Base-by-base conservation (phyloP, 1,140 invertebrate species). In the Eupeodes corollae region DNA sequence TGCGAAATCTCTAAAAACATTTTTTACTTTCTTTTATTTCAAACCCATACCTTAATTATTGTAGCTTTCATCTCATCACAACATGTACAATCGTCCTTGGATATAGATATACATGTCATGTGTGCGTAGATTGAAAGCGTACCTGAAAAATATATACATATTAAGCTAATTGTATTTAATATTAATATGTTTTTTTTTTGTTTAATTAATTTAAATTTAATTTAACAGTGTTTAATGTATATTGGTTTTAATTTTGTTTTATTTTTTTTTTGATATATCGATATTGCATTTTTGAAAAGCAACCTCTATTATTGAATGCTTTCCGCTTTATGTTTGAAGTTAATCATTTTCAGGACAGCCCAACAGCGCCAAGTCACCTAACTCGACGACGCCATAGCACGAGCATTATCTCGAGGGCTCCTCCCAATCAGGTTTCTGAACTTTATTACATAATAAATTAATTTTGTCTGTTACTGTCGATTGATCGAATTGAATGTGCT, bases 321-420 rank as follows among this genome's bases (percentile, higher is more conserved):
- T 52, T 52, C 50, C 52, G 50, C 52, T 48, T 56, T 54, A 56
- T 55, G 52, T 59, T 51, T 49, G 33, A 47, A 51, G 49, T 53
- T 54, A 50, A 48, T 54, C 58, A 58, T 55, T 70, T 70, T 47
- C 65, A 68, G 65, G 65, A 66, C 54, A 77, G 74, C 67, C 73
- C 76, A 56, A 72, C 73, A 59, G 68, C 72, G 69, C 61, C 63
- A 58, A 63, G 63, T 55, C 78, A 79, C 61, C 76, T 82, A 70
- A 82, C 81, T 55, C 76, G 78, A 67, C 77, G 82, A 64, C 77
- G 82, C 59, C 80, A 84, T 75, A 84, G 81, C 69, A 77, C 75
- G 53, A 76, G 75, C 59, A 76, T 75, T 70, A 70, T 77, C 68
- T 72, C 70, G 58, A 70, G 73, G 66, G 64, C 64, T 50, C 55